phyloP scores from a whole-genome alignment of 2,888 invertebrate species.

The Notodonta dromedarius region DNA sequence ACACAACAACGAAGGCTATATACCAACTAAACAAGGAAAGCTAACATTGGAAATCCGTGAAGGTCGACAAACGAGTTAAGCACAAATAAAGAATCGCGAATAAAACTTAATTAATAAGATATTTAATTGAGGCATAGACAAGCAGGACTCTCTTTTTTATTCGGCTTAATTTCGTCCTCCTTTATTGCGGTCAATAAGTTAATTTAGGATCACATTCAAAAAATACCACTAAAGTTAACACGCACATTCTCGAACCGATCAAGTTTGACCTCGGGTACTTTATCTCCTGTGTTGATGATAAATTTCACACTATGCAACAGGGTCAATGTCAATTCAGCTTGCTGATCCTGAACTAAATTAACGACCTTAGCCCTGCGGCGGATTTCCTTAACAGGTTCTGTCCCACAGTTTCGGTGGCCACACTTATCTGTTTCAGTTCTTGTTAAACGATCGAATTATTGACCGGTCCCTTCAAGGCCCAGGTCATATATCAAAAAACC shows the following conservation, averaged over 20 bases:
- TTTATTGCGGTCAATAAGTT: not conserved
- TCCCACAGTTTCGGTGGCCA: not conserved
- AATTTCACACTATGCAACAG: slow-evolving; percentile 13
- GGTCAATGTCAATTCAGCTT: slow-evolving; percentile 23
- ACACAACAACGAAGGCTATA: slow-evolving; percentile 38
- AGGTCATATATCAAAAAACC: slow-evolving; percentile 3
- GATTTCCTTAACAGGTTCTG: slow-evolving; percentile 9
- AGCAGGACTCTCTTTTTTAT: not conserved
- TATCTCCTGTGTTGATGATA: not conserved
- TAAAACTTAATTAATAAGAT: slow-evolving; percentile 22
- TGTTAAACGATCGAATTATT: slow-evolving; percentile 12
- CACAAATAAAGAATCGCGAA: slow-evolving; percentile 30
- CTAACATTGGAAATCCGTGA: slow-evolving; percentile 49
- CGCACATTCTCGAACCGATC: not conserved
- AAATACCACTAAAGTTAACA: not conserved
- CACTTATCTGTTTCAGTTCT: slow-evolving; percentile 3
- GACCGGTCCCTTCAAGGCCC: slow-evolving; percentile 11
- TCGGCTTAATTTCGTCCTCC: not conserved
- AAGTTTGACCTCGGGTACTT: not conserved
- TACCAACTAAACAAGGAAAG: slow-evolving; percentile 48
- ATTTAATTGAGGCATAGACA: not conserved
- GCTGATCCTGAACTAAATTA: slow-evolving; percentile 28
- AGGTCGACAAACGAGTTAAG: slow-evolving; percentile 45
- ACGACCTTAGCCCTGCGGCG: slow-evolving; percentile 18
- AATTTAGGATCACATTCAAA: not conserved